Conservation (phyloP, 1,140 invertebrate species). For the Drosophila persimilis region DNA sequence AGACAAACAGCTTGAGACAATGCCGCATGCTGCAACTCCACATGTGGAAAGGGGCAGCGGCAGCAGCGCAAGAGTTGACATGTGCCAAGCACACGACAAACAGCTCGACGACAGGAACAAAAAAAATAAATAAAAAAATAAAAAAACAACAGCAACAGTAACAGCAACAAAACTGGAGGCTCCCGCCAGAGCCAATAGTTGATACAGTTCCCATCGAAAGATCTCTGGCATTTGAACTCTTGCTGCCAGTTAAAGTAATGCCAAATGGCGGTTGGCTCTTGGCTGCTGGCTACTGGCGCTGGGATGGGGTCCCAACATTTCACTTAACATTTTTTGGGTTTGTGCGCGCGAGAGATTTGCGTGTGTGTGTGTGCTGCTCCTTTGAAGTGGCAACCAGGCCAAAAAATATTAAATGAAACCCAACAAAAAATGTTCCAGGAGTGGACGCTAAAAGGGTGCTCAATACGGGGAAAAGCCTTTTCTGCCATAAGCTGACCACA, state of each 20-base stretch:
- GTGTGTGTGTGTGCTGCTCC: conserved; percentile 33
- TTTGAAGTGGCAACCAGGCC: conserved; percentile 73
- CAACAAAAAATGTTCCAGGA: conserved; percentile 49
- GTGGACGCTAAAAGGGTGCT: conserved; percentile 70
- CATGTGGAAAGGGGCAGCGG: conserved; percentile 8
- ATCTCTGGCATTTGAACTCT: no score
- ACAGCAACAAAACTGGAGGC: not conserved
- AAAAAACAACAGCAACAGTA: not conserved
- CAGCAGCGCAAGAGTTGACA: conserved; percentile 62
- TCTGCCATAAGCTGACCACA: conserved; percentile 77
- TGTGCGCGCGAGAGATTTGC: conserved; percentile 34
- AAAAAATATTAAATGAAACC: conserved; percentile 78
- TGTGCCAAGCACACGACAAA: conserved; percentile 70
- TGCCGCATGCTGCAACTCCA: conserved; percentile 69
- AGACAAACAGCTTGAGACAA: conserved; percentile 76
- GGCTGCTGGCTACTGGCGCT: no score
- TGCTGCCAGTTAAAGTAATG: no score
- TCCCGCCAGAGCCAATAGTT: conserved; percentile 20
- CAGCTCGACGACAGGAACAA: conserved; percentile 28
- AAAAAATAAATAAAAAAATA: not conserved
- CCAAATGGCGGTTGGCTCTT: no score
- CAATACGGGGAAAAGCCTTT: conserved; percentile 66
- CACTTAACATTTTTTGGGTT: conserved; percentile 74
- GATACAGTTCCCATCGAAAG: conserved; percentile 29
- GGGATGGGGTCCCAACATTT: conserved; percentile 62